Evolutionary conservation across 2,888 invertebrate species (phyloP), one percentile per base, ranked within the genome.

Genomic region (Rotaria magnacalcarata): DNA sequence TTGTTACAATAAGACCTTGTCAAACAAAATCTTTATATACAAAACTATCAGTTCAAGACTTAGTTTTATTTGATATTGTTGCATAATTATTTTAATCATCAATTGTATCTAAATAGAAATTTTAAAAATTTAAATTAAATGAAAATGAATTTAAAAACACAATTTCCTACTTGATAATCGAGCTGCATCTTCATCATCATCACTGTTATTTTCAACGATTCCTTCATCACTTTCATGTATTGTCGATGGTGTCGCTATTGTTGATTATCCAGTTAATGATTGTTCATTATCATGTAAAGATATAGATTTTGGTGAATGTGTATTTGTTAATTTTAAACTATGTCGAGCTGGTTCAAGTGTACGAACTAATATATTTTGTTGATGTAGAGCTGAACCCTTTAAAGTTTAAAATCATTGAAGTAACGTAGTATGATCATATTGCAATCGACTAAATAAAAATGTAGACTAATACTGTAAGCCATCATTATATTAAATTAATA

Each of bases 21-120:
- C 86, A 75, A 21, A 86, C 34, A 41, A 85, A 86, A 80, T 86
- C 86, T 41, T 50, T 43, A 58, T 85, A 86, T 14, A 50, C 58
- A n/a, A 85, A 19, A 50, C 50, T 58, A 80, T 80, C 80, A 11
- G 80, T 80, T 80, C 80, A n/a, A 80, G 80, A 47, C 80, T 80
- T 80, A 0, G 80, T 80, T 47, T 80, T 47, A 34, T 54, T 56
- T 41, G 60, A 85, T 19, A 85, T 85, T 10, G 75, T n/a, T 80
- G 52, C 56, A 60, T 84, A 47, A n/a, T 34, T 50, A 67, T 84
- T 41, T 1, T 54, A 16, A 34, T 85, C 86, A 27, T 86, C 86
- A 8, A 85, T 84, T 43, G 56, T 50, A 52, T 24, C 52, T 52
- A 16, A 52, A 24, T 27, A 67, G 34, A 10, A 67, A 34, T 3